Base-by-base conservation (phyloP, 1,140 invertebrate genomes). In the Drosophila paulistorum region DNA sequence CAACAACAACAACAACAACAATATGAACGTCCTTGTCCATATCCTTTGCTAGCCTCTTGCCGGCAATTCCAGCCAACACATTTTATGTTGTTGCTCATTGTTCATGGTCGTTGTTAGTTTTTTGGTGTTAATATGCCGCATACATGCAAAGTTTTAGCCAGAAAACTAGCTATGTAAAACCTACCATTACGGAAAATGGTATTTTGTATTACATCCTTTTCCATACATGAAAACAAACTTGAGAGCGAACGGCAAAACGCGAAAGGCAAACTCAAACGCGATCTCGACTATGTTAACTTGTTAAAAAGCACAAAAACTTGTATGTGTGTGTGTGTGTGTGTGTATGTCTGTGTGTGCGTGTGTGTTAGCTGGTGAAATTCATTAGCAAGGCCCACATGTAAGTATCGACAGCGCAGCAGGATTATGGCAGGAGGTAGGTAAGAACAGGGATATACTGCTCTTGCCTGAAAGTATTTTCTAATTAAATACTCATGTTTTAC, bases 401-500 rank as follows among this genome's bases (percentile, higher is more conserved):
- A 23, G 60, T 74, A 81, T 81, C 79, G 79, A 81, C 79, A 63
- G 55, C 35, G 45, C 3, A 9, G 14, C 17, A 48, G 23, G 55
- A 6, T n/a, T 10, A 11, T 14, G n/a, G 45, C 35, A 39, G 41
- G 37, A 58, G 60, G 72, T 37, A 41, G 23, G 35, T 58, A 64
- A 26, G 0, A 14, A 60, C 30, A 33, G 71, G 59, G 66, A 57
- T 51, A 6, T 23, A 20, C 45, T 69, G 57, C 51, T 26, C 41
- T 55, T 72, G 73, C 70, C 68, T 82, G 75, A 80, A 84, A 81
- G 85, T 87, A 85, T 90, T 90, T 90, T 90, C 89, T 90, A 90
- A 90, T 90, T 90, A 90, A 90, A 90, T 89, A 77, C 78, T 84
- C 89, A 90, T 90, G 87, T 90, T 90, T 90, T 81, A 90, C 87